phyloP scores from a whole-genome alignment of 2,888 invertebrate genomes.

The Ophion ventricosus region DNA sequence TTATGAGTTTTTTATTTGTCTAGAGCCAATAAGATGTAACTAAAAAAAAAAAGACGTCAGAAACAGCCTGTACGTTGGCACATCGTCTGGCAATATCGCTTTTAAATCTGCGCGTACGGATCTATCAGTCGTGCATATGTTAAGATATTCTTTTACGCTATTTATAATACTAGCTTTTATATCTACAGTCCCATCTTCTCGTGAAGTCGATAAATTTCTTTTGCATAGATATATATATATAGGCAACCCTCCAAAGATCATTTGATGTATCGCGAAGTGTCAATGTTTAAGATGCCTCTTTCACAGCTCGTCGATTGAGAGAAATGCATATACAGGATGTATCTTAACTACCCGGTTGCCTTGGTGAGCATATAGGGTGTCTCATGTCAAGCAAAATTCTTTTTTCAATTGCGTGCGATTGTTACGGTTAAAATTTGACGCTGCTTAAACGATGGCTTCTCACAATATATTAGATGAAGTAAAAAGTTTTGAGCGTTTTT shows the following conservation, averaged over 20 bases:
- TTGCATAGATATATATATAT: neutral
- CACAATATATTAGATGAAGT: too few species aligned
- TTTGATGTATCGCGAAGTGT: constrained; percentile 52
- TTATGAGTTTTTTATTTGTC: neutral
- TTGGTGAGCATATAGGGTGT: neutral
- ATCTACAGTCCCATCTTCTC: constrained; percentile 38
- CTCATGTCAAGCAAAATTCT: neutral
- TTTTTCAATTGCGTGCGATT: neutral
- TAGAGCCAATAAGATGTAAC: neutral
- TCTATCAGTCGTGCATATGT: constrained; percentile 59
- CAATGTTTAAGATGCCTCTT: constrained; percentile 37
- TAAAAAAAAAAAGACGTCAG: constrained; percentile 4
- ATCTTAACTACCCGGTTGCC: neutral
- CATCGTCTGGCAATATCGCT: constrained; percentile 42
- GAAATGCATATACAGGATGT: neutral
- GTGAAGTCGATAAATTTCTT: constrained; percentile 42
- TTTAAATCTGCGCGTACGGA: constrained; percentile 48
- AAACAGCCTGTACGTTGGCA: constrained; percentile 20
- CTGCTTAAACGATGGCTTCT: too few species aligned
- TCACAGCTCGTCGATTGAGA: constrained; percentile 4
- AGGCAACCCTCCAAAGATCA: constrained; percentile 27
- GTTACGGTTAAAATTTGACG: too few species aligned
- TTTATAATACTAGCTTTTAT: constrained; percentile 42
- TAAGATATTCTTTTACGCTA: constrained; percentile 48
- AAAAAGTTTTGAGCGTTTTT: too few species aligned